Evolutionary conservation across 2,888 invertebrate species (phyloP), one percentile per base, ranked within the genome.

Genomic region (Pharmacophagus antenor): DNA sequence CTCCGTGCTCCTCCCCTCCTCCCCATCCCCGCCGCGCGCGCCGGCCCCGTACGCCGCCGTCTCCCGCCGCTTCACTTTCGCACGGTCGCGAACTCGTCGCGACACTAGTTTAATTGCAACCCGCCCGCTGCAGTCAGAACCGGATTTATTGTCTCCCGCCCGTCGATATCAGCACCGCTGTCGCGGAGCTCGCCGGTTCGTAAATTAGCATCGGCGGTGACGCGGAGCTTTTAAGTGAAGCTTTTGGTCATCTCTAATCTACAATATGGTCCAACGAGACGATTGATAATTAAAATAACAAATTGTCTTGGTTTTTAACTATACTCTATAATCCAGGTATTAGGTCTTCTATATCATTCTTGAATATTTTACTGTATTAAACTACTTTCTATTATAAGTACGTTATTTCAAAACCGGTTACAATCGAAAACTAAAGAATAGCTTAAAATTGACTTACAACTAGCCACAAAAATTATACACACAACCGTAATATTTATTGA

Each of bases 31-130:
- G 66, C 58, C 67, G 63, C 56, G 65, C 62, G 67, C 64, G 65
- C 65, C n/a, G n/a, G 67, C 65, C 64, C 70, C 65, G 57, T 54
- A 22, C 60, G 58, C 54, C 56, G 55, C 49, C 52, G 57, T 62
- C 66, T 68, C 70, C 73, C 73, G 70, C 71, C 74, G 82, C 84
- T 83, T 87, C 88, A 88, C 88, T 89, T 88, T 88, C 89, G 89
- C 88, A 88, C 77, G 85, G 84, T 84, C 82, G 82, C 84, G 71
- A 71, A 71, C 81, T 80, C 77, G 84, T 73, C 84, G 88, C 88
- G 88, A 88, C 89, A 88, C 88, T 86, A 84, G 82, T 86, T 84
- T 88, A 88, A 88, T 89, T 88, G 88, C 88, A 85, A 77, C 76
- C 78, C 79, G 75, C 73, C 74, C 74, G 81, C 82, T 81, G 86